These are phyloP conservation scores for Scaptodrosophila lebanonensis DNA, from an alignment of 1,140 invertebrate genomes.

Conservation along the genomic window DNA sequence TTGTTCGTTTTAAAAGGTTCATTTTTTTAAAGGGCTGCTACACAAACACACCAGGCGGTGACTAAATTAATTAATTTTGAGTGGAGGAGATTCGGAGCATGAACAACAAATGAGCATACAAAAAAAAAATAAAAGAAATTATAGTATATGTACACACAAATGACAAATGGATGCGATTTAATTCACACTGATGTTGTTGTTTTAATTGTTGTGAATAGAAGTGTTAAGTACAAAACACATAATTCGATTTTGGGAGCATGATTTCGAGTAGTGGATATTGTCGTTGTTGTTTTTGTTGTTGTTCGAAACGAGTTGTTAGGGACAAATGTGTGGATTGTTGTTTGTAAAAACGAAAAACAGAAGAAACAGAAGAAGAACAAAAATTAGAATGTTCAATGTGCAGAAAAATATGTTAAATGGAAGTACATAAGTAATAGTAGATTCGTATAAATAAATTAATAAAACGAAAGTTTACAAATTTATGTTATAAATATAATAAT, in stretches of 20 bases:
- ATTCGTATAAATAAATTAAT: conserved; percentile 26
- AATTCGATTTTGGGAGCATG: conserved; percentile 22
- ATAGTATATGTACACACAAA: neutral
- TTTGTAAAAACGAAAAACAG: conserved; percentile 62
- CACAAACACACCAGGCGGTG: too few relatives aligned
- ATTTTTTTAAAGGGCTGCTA: too few relatives aligned
- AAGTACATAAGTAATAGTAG: conserved; percentile 46
- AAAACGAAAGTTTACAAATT: too few relatives aligned
- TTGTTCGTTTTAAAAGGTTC: too few relatives aligned
- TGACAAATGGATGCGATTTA: too few relatives aligned
- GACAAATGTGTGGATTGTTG: conserved; percentile 35
- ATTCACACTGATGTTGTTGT: conserved; percentile 43
- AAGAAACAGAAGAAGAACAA: conserved; percentile 64
- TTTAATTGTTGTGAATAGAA: too few relatives aligned
- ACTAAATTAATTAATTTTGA: too few relatives aligned
- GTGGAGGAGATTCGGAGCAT: too few relatives aligned
- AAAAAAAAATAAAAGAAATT: too few relatives aligned
- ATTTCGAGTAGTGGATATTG: conserved; percentile 46
- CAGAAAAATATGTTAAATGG: conserved; percentile 50
- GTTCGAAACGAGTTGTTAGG: conserved; percentile 57
- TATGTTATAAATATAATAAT: too few relatives aligned
- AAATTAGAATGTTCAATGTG: conserved; percentile 69
- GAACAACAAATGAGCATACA: too few relatives aligned
- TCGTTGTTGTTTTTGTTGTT: too few relatives aligned
- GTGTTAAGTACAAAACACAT: conserved; percentile 39